Percentiles rank a stretch among this genome's conserved stretches.
Evolutionary conservation across 2,797 vertebrate genomes (phyloP).

Genomic region (Ceryle rudis): DNA sequence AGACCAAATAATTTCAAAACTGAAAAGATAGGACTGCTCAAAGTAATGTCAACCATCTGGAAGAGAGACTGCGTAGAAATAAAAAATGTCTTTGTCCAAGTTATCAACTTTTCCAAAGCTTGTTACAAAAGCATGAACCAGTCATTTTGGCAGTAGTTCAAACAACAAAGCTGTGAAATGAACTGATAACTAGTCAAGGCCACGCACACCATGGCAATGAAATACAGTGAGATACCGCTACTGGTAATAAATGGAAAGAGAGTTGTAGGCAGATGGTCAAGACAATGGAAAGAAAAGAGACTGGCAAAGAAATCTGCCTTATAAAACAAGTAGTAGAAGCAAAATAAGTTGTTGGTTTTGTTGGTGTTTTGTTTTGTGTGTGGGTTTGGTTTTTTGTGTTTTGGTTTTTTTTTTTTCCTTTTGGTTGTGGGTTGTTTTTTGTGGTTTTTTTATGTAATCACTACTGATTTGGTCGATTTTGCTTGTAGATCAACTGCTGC

Average conservation of each 20-base stretch:
- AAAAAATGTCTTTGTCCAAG: slow-evolving; percentile 18
- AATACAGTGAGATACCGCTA: not conserved
- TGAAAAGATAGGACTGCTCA: not conserved
- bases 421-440: no score
- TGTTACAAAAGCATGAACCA: slow-evolving; percentile 3
- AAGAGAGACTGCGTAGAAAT: not conserved
- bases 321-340: not conserved
- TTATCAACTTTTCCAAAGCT: slow-evolving; percentile 31
- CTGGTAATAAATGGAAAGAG: not conserved
- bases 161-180: slow-evolving; percentile 44
- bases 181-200: slow-evolving; percentile 13
- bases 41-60: slow-evolving; percentile 48
- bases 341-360: not conserved
- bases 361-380: no score
- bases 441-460: not conserved
- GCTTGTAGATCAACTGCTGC: not conserved
- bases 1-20: slow-evolving; percentile 46
- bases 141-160: slow-evolving; percentile 32
- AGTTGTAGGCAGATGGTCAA: slow-evolving; percentile 17
- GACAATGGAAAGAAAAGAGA: not conserved
- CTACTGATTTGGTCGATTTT: not conserved
- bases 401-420: no score
- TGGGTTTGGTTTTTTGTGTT: no score
- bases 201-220: not conserved
- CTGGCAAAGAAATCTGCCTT: not conserved